Base-by-base conservation (phyloP, 2,888 invertebrate species). In the Lymantria monacha region DNA sequence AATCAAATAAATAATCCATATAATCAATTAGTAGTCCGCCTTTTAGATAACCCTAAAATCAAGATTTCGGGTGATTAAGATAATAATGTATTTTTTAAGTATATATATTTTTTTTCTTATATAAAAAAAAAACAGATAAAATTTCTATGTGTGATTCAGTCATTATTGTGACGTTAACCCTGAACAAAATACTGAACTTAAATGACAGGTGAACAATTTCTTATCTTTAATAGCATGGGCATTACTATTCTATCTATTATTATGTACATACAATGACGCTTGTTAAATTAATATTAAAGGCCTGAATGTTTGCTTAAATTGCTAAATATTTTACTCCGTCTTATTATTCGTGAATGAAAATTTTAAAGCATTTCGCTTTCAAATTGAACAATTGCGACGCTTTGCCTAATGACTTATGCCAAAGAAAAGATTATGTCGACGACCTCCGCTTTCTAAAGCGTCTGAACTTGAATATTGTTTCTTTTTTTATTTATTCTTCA, bases 381-480 rank as follows among this genome's bases (percentile, higher is more conserved):
- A 72, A 74, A 72, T 62, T 60, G 67, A 70, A 72, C 76, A 71
- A 74, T 79, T 66, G 70, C 61, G 62, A 73, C 70, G 69, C 69
- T 72, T 70, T 68, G 67, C 64, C 66, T 66, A 70, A 69, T 70
- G 74, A 68, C 66, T 72, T 72, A 67, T 74, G 74, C 73, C 72
- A 73, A 77, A 72, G 77, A 76, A 76, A 75, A 72, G 73, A 73
- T 79, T 80, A 78, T 74, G 71, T 72, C 69, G 72, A 53, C 63
- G 77, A 78, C 75, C 79, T 68, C 71, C 58, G 66, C 84, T 83
- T 82, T 81, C 81, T 79, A 79, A 62, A 55, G 73, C 62, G 74
- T 61, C 71, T 77, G 76, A 74, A 75, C 75, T 74, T 64, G 54
- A 60, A 63, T 61, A 57, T 54, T 66, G 57, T 65, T 66, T 68